phyloP scores from a whole-genome alignment of 2,113 vertebrate species.

The Ctenodactylus gundi region DNA sequence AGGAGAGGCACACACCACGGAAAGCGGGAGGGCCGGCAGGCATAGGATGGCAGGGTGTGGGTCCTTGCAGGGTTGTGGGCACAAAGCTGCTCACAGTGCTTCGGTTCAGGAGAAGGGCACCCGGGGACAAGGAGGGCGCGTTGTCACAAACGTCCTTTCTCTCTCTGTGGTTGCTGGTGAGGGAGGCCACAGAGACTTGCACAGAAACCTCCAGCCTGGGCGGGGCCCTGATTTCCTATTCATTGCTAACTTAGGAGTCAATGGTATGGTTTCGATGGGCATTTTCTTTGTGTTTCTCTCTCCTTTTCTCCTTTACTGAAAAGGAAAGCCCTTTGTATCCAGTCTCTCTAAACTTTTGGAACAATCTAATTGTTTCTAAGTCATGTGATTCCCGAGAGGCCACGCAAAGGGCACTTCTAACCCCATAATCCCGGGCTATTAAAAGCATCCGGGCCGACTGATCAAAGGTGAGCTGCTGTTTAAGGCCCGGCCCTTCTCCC shows the following conservation, averaged over 20 bases:
- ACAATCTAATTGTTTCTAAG: conserved; percentile 57
- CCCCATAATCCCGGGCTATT: conserved; percentile 52
- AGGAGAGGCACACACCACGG: not conserved
- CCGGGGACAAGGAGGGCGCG: not conserved
- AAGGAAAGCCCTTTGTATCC: conserved; percentile 49
- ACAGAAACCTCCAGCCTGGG: not conserved
- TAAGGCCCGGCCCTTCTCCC: conserved; percentile 11
- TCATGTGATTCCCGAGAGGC: conserved; percentile 30
- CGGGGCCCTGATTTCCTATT: conserved; percentile 1
- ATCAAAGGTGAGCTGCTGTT: conserved; percentile 72
- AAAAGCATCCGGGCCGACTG: conserved; percentile 39
- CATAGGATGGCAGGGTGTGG: not conserved
- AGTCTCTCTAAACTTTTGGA: conserved; percentile 27
- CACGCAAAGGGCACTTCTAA: conserved; percentile 13
- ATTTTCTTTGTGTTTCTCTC: not conserved
- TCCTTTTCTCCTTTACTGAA: conserved; percentile 1
- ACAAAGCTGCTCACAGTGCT: not conserved
- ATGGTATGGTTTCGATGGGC: not conserved
- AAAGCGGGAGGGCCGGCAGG: not conserved
- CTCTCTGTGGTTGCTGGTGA: not conserved
- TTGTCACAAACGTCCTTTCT: conserved; percentile 30
- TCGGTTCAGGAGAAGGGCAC: not conserved
- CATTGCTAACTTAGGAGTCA: conserved; percentile 2
- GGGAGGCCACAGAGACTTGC: not conserved
- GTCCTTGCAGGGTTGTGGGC: not conserved